These are phyloP conservation scores for Alectoris magna DNA, from an alignment of 2,797 vertebrate species.

Conservation along the genomic window DNA sequence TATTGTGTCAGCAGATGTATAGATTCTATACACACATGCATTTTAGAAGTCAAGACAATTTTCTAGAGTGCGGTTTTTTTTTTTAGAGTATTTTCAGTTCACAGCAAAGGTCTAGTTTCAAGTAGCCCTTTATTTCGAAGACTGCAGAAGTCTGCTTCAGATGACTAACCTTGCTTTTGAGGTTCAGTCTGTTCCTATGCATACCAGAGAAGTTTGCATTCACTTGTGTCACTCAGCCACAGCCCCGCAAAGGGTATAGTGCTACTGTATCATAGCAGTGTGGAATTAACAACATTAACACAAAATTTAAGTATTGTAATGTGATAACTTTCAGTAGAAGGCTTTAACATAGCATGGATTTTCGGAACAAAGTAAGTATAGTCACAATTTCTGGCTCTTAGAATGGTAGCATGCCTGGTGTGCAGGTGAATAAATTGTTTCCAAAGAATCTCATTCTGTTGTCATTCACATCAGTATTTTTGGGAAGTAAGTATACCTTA, in stretches of 20 bases:
- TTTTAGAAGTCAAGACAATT: background rate
- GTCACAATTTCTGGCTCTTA: background rate
- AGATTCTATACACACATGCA: background rate
- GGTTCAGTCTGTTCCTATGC: background rate
- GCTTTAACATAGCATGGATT: background rate
- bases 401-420: background rate
- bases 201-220: rapidly evolving
- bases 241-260: background rate
- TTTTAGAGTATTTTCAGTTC: background rate
- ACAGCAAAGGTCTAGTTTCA: background rate
- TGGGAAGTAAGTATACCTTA: background rate
- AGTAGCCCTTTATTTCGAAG: background rate
- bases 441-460: background rate
- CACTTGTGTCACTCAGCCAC: background rate
- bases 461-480: background rate
- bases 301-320: background rate
- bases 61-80: background rate
- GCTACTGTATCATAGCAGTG: background rate
- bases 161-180: background rate
- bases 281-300: too few species aligned
- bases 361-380: background rate
- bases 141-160: background rate
- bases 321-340: background rate
- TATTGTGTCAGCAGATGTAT: background rate
- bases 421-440: background rate